These are phyloP conservation scores for Gymnoscelis rufifasciata DNA, from an alignment of 2,888 invertebrate species.

Conservation along the genomic window DNA sequence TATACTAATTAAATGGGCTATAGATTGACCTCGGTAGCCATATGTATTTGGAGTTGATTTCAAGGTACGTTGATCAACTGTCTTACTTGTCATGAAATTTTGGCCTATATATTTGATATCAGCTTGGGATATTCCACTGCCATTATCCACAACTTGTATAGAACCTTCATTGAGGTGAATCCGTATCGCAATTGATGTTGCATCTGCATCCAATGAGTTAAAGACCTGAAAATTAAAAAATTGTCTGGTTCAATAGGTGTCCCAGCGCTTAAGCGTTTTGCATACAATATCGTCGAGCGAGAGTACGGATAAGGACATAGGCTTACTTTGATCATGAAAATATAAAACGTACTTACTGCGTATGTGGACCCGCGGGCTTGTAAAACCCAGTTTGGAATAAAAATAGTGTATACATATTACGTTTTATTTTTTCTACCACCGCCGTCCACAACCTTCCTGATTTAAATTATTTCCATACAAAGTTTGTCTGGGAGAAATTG, in stretches of 20 bases:
- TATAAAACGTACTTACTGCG: too few species aligned
- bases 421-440: too few species aligned
- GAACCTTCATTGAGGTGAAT: conserved; percentile 79
- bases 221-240: conserved; percentile 69
- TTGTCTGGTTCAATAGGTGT: not conserved
- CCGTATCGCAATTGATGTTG: conserved; percentile 84
- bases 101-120: conserved; percentile 80
- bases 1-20: conserved; percentile 80
- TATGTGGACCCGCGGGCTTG: too few species aligned
- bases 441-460: too few species aligned
- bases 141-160: conserved; percentile 89
- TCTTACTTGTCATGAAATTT: conserved; percentile 83
- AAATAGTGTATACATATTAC: too few species aligned
- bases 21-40: conserved; percentile 84
- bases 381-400: too few species aligned
- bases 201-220: conserved; percentile 84
- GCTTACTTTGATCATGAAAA: too few species aligned
- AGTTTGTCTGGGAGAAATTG: too few species aligned
- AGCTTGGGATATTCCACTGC: conserved; percentile 79
- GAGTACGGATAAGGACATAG: too few species aligned
- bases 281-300: too few species aligned
- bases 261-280: too few species aligned
- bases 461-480: too few species aligned
- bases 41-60: conserved; percentile 74
- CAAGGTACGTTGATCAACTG: conserved; percentile 70